These are phyloP conservation scores for Capitulum mitella DNA, from an alignment of 2,888 invertebrate genomes.

Conservation along the genomic window DNA sequence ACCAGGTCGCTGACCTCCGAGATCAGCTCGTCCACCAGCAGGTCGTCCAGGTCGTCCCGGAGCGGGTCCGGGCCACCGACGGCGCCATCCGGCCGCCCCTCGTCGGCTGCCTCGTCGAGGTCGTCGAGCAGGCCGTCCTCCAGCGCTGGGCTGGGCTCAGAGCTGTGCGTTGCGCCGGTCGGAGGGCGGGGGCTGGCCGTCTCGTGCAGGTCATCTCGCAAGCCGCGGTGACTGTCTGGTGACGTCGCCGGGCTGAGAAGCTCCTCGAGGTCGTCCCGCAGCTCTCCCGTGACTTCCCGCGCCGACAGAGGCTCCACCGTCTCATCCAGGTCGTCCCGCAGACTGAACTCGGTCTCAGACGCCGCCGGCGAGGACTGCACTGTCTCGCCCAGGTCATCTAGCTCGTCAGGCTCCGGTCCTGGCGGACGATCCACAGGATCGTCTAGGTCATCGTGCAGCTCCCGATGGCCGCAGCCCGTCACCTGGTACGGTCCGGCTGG, in stretches of 20 bases:
- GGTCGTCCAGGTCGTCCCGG: background rate
- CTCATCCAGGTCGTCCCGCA: background rate
- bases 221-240: background rate
- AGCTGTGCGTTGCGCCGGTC: background rate
- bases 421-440: background rate
- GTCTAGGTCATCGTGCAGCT: background rate
- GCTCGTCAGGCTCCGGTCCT: background rate
- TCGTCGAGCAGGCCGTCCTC: background rate
- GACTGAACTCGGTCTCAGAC: background rate
- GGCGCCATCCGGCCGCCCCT: background rate
- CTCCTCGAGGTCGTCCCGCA: background rate
- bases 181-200: background rate
- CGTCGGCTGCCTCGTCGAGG: background rate
- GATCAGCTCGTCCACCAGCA: background rate
- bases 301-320: background rate
- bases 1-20: conserved; percentile 8
- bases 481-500: background rate
- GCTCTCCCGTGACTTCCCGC: too few relatives aligned
- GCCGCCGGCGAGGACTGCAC: too few relatives aligned
- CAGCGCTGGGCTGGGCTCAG: background rate
- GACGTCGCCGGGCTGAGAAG: background rate
- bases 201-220: background rate
- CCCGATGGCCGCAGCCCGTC: background rate
- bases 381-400: background rate
- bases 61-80: background rate